Evolutionary conservation across 2,888 invertebrate species (phyloP), one percentile per base, ranked within the genome.

Genomic region (Incurvaria masculella): DNA sequence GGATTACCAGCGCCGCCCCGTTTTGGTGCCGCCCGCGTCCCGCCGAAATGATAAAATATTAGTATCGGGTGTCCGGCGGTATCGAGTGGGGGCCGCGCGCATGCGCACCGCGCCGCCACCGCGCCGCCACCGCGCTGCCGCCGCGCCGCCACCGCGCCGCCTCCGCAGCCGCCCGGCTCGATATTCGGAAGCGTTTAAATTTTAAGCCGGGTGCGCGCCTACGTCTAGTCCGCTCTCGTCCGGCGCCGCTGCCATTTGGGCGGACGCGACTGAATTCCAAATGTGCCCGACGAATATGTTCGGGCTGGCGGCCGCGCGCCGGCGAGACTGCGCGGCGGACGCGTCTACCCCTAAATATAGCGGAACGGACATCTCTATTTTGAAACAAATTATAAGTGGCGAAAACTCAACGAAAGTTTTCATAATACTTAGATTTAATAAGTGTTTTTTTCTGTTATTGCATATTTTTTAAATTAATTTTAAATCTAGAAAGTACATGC

Each of bases 31-130:
- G 23, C 5, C 23, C 63, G 63, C 62, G 65, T 64, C 62, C 63
- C 67, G 61, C 63, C 63, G 62, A 63, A 66, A 67, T 66, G 61
- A 65, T 68, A 65, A 68, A 66, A 67, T 68, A 66, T 68, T 65
- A 64, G 61, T 61, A 59, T 60, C 63, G 63, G 59, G 8, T 33
- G 33, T 33, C 56, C 57, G 55, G 57, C 55, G 54, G 60, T 64
- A 63, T 64, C 62, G 62, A 60, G 61, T 59, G 55, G 55, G 56
- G 53, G 55, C 52, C 56, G 58, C 57, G 54, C 53, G 57, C 58
- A 59, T 57, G 20, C 21, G 42, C 10, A 14, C 11, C 20, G 21
- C 41, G n/a, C 18, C 21, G 46, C 42, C 18, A 23, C 11, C 33
- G 33, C 4, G 11, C 33, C 33, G 33, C 11, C 33, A 33, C 23